Conservation (phyloP, 2,888 invertebrate species). For the Volucella bombylans region DNA sequence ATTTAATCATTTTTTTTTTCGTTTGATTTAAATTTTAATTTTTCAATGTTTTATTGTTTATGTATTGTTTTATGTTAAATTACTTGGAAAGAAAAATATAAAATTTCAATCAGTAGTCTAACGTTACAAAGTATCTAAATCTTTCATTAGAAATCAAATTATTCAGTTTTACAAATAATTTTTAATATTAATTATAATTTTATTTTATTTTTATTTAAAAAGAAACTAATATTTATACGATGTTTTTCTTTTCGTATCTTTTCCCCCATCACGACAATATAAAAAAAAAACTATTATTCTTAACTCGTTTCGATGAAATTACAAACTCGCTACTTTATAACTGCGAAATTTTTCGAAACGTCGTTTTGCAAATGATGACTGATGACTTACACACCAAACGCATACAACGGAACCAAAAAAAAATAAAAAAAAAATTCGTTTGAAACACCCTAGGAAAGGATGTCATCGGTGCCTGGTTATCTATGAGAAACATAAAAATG, state of each 20-base stretch:
- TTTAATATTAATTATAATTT: slow-evolving; percentile 20
- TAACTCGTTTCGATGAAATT: slow-evolving; percentile 74
- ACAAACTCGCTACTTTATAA: slow-evolving; percentile 67
- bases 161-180: slow-evolving; percentile 30
- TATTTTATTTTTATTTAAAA: slow-evolving; percentile 40
- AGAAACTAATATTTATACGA: slow-evolving; percentile 69
- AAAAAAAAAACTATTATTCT: slow-evolving; percentile 71
- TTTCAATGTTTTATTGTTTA: slow-evolving; percentile 53
- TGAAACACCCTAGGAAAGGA: slow-evolving; percentile 87
- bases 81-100: slow-evolving; percentile 28
- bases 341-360: slow-evolving; percentile 71
- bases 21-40: slow-evolving; percentile 21
- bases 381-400: slow-evolving; percentile 14
- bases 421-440: slow-evolving; percentile 28
- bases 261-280: slow-evolving; percentile 68
- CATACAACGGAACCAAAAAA: slow-evolving; percentile 18
- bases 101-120: slow-evolving; percentile 44
- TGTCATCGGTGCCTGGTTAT: slow-evolving; percentile 97
- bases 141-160: slow-evolving; percentile 54
- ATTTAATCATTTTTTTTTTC: slow-evolving; percentile 5
- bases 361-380: slow-evolving; percentile 26
- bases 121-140: slow-evolving; percentile 61
- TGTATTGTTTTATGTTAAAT: slow-evolving; percentile 63
- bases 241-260: slow-evolving; percentile 69
- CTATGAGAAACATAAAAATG: slow-evolving; percentile 96